These are phyloP conservation scores for Microplitis deprimator DNA, from an alignment of 2,888 invertebrate genomes.

Conservation along the genomic window DNA sequence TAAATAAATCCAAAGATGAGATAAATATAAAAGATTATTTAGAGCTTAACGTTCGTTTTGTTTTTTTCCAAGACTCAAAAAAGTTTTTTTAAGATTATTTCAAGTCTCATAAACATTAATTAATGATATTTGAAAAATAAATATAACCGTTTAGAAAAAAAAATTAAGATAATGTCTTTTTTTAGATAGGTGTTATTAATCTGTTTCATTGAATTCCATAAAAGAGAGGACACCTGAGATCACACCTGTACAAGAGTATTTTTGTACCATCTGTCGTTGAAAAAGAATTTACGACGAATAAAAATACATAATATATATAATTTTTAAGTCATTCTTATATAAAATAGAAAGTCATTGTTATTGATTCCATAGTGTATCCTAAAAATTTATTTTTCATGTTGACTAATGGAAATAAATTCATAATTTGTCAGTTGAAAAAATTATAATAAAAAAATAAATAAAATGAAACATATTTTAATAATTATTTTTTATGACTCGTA, in stretches of 20 bases:
- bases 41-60: too few species aligned
- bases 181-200: background rate
- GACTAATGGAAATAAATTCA: background rate
- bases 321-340: background rate
- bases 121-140: too few species aligned
- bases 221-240: background rate
- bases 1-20: too few species aligned
- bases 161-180: background rate
- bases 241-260: background rate
- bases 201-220: background rate
- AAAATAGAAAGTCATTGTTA: background rate
- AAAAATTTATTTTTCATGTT: background rate
- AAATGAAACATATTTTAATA: slow-evolving; percentile 2
- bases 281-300: background rate
- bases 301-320: background rate
- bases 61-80: too few species aligned
- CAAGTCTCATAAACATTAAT: background rate
- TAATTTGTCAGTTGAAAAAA: background rate
- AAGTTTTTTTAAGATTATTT: too few species aligned
- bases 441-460: background rate
- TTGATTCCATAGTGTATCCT: background rate
- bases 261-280: background rate
- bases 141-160: too few species aligned
- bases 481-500: background rate
- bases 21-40: too few species aligned